Percentiles rank a stretch among this genome's conserved stretches.
Conservation (phyloP, 1,140 invertebrate species). For the Gryllus bimaculatus region DNA sequence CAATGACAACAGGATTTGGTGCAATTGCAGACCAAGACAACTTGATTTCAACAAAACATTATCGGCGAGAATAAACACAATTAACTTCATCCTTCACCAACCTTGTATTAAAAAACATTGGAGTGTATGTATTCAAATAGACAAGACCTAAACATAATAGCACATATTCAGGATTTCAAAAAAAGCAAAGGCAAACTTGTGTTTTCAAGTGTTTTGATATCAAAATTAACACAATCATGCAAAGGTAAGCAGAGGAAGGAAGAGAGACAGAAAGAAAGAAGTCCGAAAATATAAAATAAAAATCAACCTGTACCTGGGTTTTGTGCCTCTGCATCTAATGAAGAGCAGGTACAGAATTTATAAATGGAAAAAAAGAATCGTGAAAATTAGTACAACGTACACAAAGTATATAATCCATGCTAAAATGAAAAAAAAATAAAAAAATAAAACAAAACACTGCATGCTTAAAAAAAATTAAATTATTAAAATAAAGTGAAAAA, state of each 20-base stretch:
- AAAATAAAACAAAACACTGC: background rate
- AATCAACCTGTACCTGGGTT: constrained; percentile 19
- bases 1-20: no score
- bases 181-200: no score
- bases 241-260: constrained; percentile 11
- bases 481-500: background rate
- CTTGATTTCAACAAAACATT: no score
- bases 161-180: no score
- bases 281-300: constrained; percentile 15
- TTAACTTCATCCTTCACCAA: no score
- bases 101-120: no score
- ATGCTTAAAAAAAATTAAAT: background rate
- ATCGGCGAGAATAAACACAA: no score
- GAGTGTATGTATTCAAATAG: no score
- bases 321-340: constrained; percentile 21
- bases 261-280: constrained; percentile 21
- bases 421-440: constrained; percentile 20
- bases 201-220: background rate
- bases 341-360: constrained; percentile 21
- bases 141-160: no score
- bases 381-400: constrained; percentile 20
- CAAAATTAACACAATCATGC: background rate
- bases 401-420: constrained; percentile 7
- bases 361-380: constrained; percentile 22
- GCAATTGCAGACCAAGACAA: no score